Evolutionary conservation across 2,797 vertebrate genomes (phyloP).

Genomic region (Phylloscopus collybita): DNA sequence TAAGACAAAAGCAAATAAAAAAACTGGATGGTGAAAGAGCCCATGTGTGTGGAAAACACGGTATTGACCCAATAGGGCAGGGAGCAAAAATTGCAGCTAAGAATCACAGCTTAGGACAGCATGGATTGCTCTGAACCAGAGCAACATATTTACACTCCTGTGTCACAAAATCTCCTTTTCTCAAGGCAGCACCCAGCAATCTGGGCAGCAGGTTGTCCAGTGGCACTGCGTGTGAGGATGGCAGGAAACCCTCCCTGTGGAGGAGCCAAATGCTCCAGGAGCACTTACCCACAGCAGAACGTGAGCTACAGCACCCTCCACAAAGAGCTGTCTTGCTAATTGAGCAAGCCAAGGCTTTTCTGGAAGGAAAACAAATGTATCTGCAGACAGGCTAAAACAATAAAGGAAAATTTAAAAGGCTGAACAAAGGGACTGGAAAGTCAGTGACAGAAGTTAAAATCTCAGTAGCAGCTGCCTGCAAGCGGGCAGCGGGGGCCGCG

Average conservation of each 20-base stretch:
- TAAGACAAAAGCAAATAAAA: constrained; percentile 43
- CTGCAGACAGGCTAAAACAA: constrained; percentile 36
- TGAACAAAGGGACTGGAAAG: constrained; percentile 12
- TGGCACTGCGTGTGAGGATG: not conserved
- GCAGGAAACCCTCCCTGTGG: not conserved
- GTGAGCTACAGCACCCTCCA: not conserved
- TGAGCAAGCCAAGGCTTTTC: constrained; percentile 2
- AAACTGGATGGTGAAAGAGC: constrained; percentile 55
- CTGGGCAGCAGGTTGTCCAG: not conserved
- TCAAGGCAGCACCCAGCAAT: not conserved
- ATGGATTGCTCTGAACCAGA: not conserved
- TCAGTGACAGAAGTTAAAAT: not conserved
- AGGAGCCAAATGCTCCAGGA: not conserved
- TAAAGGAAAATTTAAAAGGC: constrained; percentile 10
- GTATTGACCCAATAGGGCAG: constrained; percentile 40
- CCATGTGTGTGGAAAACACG: not conserved
- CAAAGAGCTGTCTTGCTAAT: not conserved
- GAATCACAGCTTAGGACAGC: not conserved
- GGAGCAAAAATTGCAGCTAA: constrained; percentile 26
- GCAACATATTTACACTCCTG: not conserved
- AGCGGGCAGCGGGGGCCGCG: not conserved
- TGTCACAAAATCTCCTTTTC: not conserved
- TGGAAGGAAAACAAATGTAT: constrained; percentile 28
- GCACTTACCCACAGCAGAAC: not conserved
- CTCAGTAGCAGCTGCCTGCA: not conserved